Evolutionary conservation across 2,113 vertebrate genomes (phyloP).

Genomic region (Osmerus mordax): DNA sequence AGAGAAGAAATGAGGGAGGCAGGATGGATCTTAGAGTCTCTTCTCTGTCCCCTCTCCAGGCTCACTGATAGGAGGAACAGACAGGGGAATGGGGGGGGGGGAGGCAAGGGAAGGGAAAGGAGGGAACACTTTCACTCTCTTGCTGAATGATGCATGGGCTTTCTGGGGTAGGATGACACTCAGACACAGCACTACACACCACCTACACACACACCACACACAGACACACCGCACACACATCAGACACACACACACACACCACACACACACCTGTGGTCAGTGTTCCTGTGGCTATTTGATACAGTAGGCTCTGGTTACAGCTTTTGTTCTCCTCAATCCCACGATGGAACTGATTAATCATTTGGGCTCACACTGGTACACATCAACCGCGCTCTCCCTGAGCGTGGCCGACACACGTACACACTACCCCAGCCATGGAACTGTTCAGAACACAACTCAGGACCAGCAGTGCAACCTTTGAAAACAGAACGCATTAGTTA

Average conservation of each 20-base stretch:
- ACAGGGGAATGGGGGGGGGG: not conserved
- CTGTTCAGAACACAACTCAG: not conserved
- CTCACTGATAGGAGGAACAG: not conserved
- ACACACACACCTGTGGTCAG: no score
- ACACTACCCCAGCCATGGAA: not conserved
- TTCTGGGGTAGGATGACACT: slow-evolving; percentile 60
- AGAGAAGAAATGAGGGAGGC: no score
- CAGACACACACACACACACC: no score
- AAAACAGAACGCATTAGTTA: not conserved
- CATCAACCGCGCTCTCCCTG: not conserved
- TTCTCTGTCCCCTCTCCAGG: not conserved
- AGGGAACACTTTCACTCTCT: slow-evolving; percentile 52
- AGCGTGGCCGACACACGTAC: not conserved
- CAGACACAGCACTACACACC: not conserved
- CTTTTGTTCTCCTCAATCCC: slow-evolving; percentile 51
- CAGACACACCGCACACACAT: no score
- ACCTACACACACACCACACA: no score
- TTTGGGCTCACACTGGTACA: slow-evolving; percentile 33
- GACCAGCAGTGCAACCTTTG: no score
- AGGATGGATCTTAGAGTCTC: no score
- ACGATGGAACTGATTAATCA: slow-evolving; percentile 66
- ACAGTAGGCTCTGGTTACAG: slow-evolving; percentile 57
- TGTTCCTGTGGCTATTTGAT: slow-evolving; percentile 23
- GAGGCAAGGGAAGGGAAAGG: not conserved
- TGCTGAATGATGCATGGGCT: slow-evolving; percentile 71